Conservation (phyloP, 1,140 invertebrate species). For the Papilio helenus region DNA sequence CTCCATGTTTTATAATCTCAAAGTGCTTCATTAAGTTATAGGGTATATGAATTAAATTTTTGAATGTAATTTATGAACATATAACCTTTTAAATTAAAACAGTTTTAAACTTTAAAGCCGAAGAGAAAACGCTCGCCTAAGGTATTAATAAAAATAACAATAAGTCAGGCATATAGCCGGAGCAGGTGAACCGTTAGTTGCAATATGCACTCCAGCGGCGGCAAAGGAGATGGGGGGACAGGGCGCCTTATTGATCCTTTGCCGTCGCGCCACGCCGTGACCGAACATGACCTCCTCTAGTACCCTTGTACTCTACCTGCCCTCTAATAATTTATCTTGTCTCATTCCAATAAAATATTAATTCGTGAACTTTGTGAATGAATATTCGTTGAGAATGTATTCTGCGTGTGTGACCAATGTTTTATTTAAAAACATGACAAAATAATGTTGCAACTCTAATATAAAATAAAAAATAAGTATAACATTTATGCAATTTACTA, state of each 20-base stretch:
- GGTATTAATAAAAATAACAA: constrained; percentile 33
- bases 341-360: constrained; percentile 25
- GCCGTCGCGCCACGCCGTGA: constrained; percentile 72
- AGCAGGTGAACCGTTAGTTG: constrained; percentile 52
- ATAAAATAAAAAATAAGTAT: too few relatives aligned
- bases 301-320: constrained; percentile 56
- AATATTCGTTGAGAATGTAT: not conserved
- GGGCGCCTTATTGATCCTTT: constrained; percentile 70
- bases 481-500: too few relatives aligned
- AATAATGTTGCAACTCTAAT: not conserved
- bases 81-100: constrained; percentile 5
- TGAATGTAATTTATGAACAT: not conserved
- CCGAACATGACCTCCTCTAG: constrained; percentile 70
- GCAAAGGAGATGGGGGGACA: constrained; percentile 51
- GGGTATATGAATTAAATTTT: not conserved
- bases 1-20: not conserved
- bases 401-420: not conserved
- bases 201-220: constrained; percentile 63
- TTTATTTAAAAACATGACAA: not conserved
- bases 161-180: constrained; percentile 29
- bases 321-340: constrained; percentile 38
- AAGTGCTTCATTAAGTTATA: not conserved
- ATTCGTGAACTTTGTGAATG: constrained; percentile 18
- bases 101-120: not conserved
- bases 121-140: constrained; percentile 1